Conservation (phyloP, 2,113 vertebrate species). For the Anguilla japonica region DNA sequence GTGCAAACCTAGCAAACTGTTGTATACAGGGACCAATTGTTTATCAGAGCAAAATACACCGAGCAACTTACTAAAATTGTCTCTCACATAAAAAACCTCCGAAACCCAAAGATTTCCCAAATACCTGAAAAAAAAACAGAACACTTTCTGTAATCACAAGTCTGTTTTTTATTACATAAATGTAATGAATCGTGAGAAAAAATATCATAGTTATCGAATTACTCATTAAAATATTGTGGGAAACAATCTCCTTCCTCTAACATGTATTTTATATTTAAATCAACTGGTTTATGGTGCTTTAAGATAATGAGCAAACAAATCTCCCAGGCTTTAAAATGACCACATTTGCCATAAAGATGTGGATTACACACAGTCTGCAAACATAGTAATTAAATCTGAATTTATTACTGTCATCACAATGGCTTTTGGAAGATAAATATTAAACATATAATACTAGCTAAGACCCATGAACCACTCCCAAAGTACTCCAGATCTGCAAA, state of each 20-base stretch:
- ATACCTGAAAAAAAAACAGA: not conserved
- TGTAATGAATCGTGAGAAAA: not conserved
- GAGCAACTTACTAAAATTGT: not conserved
- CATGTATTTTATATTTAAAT: not conserved
- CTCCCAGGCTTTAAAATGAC: not conserved
- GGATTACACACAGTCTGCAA: not conserved
- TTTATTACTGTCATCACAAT: not conserved
- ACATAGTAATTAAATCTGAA: not conserved
- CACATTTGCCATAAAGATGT: not conserved
- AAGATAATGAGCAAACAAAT: not conserved
- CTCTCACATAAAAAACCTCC: not conserved
- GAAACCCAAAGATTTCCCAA: not conserved
- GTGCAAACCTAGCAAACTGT: not conserved
- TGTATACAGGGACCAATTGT: not conserved
- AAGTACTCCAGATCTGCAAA: not conserved
- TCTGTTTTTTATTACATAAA: not conserved
- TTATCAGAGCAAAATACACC: not conserved
- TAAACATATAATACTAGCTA: not conserved
- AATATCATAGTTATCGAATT: not conserved
- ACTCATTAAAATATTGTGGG: not conserved
- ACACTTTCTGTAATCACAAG: not conserved
- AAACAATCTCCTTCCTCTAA: not conserved
- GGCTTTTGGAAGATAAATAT: not conserved
- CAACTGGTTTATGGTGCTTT: not conserved
- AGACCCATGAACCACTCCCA: not conserved